Base-by-base conservation (phyloP, 2,797 vertebrate genomes). In the Oceanodroma leucorhoa region DNA sequence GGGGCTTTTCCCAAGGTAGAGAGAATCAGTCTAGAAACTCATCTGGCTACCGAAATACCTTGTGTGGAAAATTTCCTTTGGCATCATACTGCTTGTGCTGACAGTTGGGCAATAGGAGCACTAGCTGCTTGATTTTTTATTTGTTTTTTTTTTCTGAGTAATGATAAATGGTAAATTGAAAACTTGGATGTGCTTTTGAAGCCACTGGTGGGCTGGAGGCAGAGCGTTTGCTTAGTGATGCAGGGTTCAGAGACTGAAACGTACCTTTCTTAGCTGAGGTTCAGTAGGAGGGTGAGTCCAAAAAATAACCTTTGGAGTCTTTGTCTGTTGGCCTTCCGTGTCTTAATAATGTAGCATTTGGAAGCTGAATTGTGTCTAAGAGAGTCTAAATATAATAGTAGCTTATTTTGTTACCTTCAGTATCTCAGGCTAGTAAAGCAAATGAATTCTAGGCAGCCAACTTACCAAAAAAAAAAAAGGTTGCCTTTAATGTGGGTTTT, bases 401-500 rank as follows among this genome's bases (percentile, higher is more conserved):
- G 36, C 12, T 83, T 67, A 46, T 0, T 83, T 38, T 75, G 4
- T 58, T 91, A 40, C 67, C 11, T 15, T 57, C 38, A 36, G 30
- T 81, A 24, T 71, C 69, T 92, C 27, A 43, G 62, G 22, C 36
- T 87, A 3, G 71, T 85, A 61, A 66, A 93, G 48, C 57, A 82
- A 69, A 40, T 46, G 43, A 81, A 40, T 95, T 87, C 30, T 78
- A 91, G 32, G 43, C 69, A 92, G 72, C 14, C 53, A 77, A 61
- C 8, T 72, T 88, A 29, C 3, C 1, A 11, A 19, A 60, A 67
- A 29, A 53, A 61, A 50, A 3, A 75, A 61, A 78, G 21, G 7
- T 46, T 85, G 24, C 41, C 92, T 97, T 96, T 97, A 87, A 94
- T 97, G 96, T 96, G 96, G 94, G 76, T 92, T 96, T 93, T 57